Base-by-base conservation (phyloP, 2,797 vertebrate species). In the Poecilia gillii region DNA sequence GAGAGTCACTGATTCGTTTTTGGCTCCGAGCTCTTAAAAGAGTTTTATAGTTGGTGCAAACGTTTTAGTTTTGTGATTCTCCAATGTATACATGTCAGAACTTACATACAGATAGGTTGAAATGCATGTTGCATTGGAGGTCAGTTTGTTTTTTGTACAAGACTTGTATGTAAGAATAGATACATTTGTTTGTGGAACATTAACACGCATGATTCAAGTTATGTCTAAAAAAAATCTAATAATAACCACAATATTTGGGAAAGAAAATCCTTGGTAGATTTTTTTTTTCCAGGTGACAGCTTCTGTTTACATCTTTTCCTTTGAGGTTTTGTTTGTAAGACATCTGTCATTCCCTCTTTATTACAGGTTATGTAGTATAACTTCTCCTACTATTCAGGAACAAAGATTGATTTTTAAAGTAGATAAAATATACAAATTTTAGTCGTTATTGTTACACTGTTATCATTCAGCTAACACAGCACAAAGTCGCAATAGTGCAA, bases 1-100 rank as follows among this genome's bases (percentile, higher is more conserved):
- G 82, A 84, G 83, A 74, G 36, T 46, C 25, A 66, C 73, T 75
- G 28, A 81, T 74, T 78, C 49, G 75, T 82, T 88, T 82, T 86
- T 71, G 77, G 75, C 75, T 80, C 59, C 55, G 59, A 53, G 72
- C 82, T n/a, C 55, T 59, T 28, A 13, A 59, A 59, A 59, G 12
- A 59, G 5, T 28, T 31, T 28, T 28, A 31, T 28, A 28, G n/a
- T 59, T 14, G 0, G 4, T 28, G n/a, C 25, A 16, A 64, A 64
- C 1, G 3, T 18, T 62, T 62, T 33, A 23, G 62, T 66, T 66
- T 66, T 66, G 18, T 20, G 2, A 23, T 39, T 18, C 62, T 39
- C 18, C 39, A 20, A 66, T 36, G 23, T 53, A 25, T 53, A 25
- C 23, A 11, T 53, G 51, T 53, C 23, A 3, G 51, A 53, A 53